These are phyloP conservation scores for Drosophila pallidifrons DNA, from an alignment of 1,140 invertebrate species.

Conservation along the genomic window DNA sequence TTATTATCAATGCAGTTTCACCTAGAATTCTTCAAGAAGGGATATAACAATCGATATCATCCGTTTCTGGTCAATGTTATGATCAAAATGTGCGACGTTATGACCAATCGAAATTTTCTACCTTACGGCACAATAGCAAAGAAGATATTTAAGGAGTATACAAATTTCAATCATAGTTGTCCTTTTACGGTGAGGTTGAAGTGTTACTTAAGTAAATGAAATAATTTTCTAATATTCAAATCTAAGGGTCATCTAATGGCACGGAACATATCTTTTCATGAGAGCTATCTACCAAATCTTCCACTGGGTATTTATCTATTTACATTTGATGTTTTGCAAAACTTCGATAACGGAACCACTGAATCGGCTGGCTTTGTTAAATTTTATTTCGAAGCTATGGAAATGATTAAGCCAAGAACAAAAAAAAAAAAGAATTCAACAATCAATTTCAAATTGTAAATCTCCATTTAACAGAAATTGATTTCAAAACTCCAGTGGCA, in stretches of 20 bases:
- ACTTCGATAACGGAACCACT: not conserved
- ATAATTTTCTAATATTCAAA: no score
- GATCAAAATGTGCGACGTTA: conserved; percentile 26
- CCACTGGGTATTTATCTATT: not conserved
- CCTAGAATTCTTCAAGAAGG: conserved; percentile 25
- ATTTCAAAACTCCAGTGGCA: no score
- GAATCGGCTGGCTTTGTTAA: not conserved
- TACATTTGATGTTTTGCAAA: not conserved
- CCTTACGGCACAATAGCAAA: conserved; percentile 22
- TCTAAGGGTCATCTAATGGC: conserved; percentile 4
- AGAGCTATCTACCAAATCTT: not conserved
- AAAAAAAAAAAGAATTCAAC: not conserved
- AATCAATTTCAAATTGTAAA: not conserved
- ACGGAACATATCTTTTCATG: not conserved
- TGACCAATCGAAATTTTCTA: conserved; percentile 24
- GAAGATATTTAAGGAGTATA: conserved; percentile 9
- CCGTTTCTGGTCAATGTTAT: conserved; percentile 45
- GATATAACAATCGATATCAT: conserved; percentile 45
- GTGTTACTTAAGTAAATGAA: no score
- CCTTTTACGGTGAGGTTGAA: not conserved
- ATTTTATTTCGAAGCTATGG: not conserved
- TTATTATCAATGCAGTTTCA: conserved; percentile 15
- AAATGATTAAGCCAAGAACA: not conserved
- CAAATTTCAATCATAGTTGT: conserved; percentile 35
- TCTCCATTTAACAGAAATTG: no score